A percentile compares a stretch with the other conserved stretches of the same genome.
Evolutionary conservation across 2,888 invertebrate species (phyloP).

Genomic region (Ochropleura plecta): DNA sequence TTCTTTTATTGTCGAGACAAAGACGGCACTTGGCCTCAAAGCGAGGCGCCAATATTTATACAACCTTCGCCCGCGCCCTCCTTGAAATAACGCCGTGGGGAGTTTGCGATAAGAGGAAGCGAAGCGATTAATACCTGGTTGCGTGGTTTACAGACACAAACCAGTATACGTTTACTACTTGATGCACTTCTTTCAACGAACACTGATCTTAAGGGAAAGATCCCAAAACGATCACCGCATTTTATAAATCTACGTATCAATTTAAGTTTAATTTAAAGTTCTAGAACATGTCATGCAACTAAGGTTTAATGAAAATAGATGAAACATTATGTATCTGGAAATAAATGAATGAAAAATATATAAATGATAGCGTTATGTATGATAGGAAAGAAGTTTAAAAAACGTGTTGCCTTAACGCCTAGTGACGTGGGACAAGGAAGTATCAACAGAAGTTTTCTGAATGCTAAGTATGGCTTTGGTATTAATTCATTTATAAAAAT

Average conservation of each 20-base stretch:
- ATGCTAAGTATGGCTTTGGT: background rate
- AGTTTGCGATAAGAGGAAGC: slow-evolving; percentile 54
- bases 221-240: background rate
- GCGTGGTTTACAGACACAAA: background rate
- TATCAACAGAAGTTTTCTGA: background rate
- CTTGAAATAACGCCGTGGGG: slow-evolving; percentile 66
- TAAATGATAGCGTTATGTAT: background rate
- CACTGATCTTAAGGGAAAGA: background rate
- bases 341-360: background rate
- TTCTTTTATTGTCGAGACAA: slow-evolving; percentile 89
- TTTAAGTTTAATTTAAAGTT: background rate
- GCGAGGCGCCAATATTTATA: slow-evolving; percentile 88
- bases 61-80: slow-evolving; percentile 81
- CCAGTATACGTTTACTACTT: too few species aligned
- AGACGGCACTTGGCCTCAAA: slow-evolving; percentile 87
- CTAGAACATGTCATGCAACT: background rate
- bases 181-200: background rate
- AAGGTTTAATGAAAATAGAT: background rate
- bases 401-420: background rate
- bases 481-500: background rate
- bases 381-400: background rate
- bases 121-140: slow-evolving; percentile 36
- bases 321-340: background rate
- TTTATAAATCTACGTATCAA: background rate
- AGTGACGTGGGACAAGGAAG: background rate